A percentile compares a stretch with the other conserved stretches of the same genome.
phyloP scores from a whole-genome alignment of 2,888 invertebrate species.

The Zhengitettix transpicula region DNA sequence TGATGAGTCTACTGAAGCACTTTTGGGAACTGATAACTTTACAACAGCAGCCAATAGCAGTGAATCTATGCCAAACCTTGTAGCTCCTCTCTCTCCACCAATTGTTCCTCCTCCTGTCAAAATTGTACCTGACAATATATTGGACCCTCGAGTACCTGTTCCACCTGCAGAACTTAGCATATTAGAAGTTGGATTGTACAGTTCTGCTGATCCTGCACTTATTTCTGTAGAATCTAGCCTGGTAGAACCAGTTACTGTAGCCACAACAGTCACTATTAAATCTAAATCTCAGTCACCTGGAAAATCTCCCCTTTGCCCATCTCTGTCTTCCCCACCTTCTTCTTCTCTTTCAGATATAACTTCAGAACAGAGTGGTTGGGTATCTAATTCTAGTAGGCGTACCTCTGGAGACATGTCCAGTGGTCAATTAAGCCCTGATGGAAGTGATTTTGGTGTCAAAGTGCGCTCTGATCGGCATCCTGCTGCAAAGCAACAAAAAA shows the following conservation, averaged over 20 bases:
- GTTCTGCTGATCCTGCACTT: conserved; percentile 17
- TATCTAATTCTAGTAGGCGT: conserved; percentile 46
- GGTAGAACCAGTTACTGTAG: conserved; percentile 8
- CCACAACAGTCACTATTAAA: conserved; percentile 7
- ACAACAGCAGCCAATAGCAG: conserved; percentile 40
- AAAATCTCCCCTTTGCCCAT: conserved; percentile 5
- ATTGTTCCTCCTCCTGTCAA: conserved; percentile 19
- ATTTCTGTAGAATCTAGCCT: conserved; percentile 16
- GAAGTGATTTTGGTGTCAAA: conserved; percentile 7
- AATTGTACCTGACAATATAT: background rate
- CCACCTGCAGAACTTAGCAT: conserved; percentile 12
- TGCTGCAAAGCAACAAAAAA: conserved; percentile 3
- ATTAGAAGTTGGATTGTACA: conserved; percentile 17
- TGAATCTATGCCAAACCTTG: conserved; percentile 53
- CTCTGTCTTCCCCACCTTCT: conserved; percentile 13
- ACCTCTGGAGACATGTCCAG: conserved; percentile 29
- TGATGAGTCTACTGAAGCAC: conserved; percentile 3
- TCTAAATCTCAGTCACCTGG: conserved; percentile 10
- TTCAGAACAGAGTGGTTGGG: conserved; percentile 79
- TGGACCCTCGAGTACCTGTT: background rate
- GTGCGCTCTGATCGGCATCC: background rate
- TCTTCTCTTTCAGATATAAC: conserved; percentile 29
- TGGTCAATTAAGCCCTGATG: conserved; percentile 21
- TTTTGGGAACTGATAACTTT: conserved; percentile 30
- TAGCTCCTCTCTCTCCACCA: conserved; percentile 26